Evolutionary conservation across 1,140 invertebrate genomes (phyloP), one percentile per base, ranked within the genome.

Genomic region (Formica selysi): DNA sequence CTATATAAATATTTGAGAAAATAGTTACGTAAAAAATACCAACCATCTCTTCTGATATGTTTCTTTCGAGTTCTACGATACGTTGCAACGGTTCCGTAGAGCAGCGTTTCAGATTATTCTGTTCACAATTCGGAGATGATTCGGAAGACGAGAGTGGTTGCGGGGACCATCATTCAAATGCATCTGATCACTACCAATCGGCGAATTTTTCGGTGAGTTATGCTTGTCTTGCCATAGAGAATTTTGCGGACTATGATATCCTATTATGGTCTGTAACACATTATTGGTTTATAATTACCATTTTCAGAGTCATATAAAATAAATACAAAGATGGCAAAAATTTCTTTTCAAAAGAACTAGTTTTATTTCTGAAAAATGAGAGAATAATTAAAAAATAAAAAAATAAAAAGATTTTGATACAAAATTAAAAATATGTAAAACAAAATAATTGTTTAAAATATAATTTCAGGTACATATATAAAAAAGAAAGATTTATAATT

Each of bases 151-250:
- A 91, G 41, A 90, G 76, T 36, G 88, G 89, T 10, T 91, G 89
- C 4, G 91, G 91, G 29, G 93, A 91, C 86, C 89, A 32, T 84
- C 90, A 38, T 88, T 91, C 38, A 92, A 91, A 68, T 88, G 90
- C 74, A 93, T 87, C 41, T 92, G 91, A 70, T 86, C 87, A 87
- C 86, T 71, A 54, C 87, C 86, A 32, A 88, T 86, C 4, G 92
- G 89, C 64, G 91, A 93, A 85, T 91, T 90, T 83, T 92, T 92
- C 16, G 90, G 65, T 61, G 91, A 89, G 29, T 91, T 91, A 16
- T 90, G 90, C 70, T 94, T 95, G 67, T 94, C 93, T 64, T 94
- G 93, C 94, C 94, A 94, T 48, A 94, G 87, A 80, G 91, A 88
- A 87, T 92, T 91, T 80, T 92, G 86, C n/a, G 92, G 87, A 62